phyloP scores from a whole-genome alignment of 2,797 vertebrate species.

The Phalloptychus januarius region DNA sequence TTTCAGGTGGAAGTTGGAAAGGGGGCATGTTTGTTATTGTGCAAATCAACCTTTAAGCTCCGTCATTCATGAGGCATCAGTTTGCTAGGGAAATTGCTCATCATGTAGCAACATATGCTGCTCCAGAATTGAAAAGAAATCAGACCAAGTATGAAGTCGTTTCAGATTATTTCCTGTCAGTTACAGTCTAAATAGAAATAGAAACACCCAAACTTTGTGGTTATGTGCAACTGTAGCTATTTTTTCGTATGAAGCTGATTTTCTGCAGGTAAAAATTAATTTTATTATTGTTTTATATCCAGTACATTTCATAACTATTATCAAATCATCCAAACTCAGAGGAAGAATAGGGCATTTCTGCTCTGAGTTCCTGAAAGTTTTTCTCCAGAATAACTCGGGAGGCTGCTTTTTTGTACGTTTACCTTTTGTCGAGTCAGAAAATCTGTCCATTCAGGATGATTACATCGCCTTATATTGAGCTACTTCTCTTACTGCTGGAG shows the following conservation, averaged over 20 bases:
- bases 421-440: background rate
- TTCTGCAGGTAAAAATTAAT: background rate
- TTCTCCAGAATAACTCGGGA: too few species aligned
- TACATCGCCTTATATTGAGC: background rate
- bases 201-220: background rate
- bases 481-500: background rate
- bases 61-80: background rate
- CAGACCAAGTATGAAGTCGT: background rate
- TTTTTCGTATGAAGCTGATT: background rate
- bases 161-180: background rate
- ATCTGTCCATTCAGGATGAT: background rate
- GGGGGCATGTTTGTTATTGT: background rate
- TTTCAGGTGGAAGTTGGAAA: background rate
- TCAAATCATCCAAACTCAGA: too few species aligned
- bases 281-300: too few species aligned
- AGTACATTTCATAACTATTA: too few species aligned
- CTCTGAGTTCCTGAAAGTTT: background rate
- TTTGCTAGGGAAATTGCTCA: background rate
- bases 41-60: background rate
- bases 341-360: background rate
- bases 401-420: background rate
- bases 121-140: background rate
- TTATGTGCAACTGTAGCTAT: background rate
- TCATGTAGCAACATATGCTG: background rate
- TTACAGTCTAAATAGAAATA: background rate